These are phyloP conservation scores for Megalurothrips usitatus DNA, from an alignment of 2,888 invertebrate species.

Conservation along the genomic window DNA sequence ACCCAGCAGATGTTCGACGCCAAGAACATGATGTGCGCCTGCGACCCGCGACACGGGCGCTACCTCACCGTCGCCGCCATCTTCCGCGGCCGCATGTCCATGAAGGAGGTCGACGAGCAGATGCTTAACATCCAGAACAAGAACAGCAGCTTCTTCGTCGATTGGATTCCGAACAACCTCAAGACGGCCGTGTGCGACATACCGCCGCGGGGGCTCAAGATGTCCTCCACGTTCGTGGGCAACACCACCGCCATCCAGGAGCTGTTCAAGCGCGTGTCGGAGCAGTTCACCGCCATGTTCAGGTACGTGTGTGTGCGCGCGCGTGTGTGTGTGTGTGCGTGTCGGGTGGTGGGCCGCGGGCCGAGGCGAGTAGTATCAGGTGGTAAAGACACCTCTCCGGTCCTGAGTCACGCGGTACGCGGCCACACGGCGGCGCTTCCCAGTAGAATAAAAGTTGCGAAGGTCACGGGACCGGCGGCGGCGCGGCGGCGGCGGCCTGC, in stretches of 20 bases:
- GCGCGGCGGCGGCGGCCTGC: no score
- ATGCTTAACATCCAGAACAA: conserved; percentile 64
- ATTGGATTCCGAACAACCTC: conserved; percentile 66
- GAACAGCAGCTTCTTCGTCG: conserved; percentile 62
- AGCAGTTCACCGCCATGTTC: conserved; percentile 56
- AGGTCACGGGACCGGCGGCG: no score
- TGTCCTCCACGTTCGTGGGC: conserved; percentile 63
- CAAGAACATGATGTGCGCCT: conserved; percentile 96
- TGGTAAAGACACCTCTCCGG: no score
- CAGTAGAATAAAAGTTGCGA: no score
- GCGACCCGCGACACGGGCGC: conserved; percentile 91
- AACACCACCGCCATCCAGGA: conserved; percentile 55
- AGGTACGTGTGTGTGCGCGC: conserved; percentile 48
- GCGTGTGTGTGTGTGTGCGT: background rate
- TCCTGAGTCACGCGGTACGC: no score
- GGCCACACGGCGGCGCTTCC: no score
- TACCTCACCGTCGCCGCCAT: conserved; percentile 51
- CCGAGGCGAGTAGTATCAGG: no score
- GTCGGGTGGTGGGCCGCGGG: no score
- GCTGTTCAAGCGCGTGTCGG: conserved; percentile 52
- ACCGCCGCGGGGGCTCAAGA: conserved; percentile 62
- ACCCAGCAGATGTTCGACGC: conserved; percentile 92
- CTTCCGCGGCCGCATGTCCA: conserved; percentile 62
- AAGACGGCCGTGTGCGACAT: conserved; percentile 70
- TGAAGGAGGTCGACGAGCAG: conserved; percentile 56